These are phyloP conservation scores for Alligator mississippiensis DNA, from an alignment of 2,113 vertebrate species.

Conservation along the genomic window DNA sequence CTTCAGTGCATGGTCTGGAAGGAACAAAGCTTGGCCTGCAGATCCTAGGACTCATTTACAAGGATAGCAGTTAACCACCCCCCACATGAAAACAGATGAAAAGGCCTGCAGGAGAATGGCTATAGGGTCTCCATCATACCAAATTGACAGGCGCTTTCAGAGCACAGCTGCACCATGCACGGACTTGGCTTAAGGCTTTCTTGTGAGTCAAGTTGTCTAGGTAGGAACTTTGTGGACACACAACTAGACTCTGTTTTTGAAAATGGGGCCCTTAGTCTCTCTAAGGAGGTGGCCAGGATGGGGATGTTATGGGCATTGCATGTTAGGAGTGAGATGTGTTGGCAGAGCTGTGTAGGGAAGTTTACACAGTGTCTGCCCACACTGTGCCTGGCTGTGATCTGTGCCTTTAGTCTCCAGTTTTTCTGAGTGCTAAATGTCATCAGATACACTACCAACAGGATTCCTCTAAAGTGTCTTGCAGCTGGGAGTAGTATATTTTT, in stretches of 20 bases:
- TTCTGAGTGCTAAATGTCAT: background rate
- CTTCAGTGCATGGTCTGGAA: background rate
- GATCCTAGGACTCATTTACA: background rate
- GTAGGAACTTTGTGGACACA: background rate
- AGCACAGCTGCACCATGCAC: background rate
- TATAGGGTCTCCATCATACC: background rate
- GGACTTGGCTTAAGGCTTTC: background rate
- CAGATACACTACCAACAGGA: background rate
- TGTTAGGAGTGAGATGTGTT: background rate
- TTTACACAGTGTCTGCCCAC: background rate
- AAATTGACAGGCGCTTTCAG: background rate
- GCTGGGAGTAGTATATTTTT: background rate
- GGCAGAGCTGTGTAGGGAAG: background rate
- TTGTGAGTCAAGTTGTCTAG: background rate
- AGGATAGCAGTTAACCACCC: background rate
- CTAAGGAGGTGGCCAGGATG: background rate
- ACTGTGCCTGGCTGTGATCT: background rate
- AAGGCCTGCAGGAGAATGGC: background rate
- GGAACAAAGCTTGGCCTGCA: conserved; percentile 4
- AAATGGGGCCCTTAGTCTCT: background rate
- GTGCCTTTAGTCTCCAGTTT: conserved; percentile 7
- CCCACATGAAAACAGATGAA: background rate
- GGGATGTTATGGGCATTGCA: background rate
- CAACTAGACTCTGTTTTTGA: background rate
- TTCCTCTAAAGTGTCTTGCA: background rate